Base-by-base conservation (phyloP, 2,113 vertebrate genomes). In the Corapipo altera region DNA sequence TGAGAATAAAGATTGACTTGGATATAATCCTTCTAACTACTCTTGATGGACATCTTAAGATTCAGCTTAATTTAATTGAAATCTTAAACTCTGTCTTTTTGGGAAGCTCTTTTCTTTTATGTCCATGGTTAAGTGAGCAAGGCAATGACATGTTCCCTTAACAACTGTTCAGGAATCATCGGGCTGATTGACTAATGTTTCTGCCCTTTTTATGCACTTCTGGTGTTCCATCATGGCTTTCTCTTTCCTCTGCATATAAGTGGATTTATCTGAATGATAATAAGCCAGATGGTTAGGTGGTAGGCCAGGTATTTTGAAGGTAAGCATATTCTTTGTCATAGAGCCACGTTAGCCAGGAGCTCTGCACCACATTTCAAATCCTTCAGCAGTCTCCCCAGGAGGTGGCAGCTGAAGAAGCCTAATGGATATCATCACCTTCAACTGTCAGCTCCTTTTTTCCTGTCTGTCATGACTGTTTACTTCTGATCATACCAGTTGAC, bases 371-470 rank as follows among this genome's bases (percentile, higher is more conserved):
- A 62, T 95, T 97, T 97, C 93, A 96, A 88, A 97, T 94, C 89
- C 92, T 97, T 95, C 95, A 95, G 88, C 96, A 79, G 89, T 83
- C 96, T 97, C 96, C 93, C 95, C 96, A 91, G 97, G 97, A 97
- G 96, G 96, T 97, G 95, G 97, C 96, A 97, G 96, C 95, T 97
- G 95, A 91, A 96, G 97, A 96, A 73, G 94, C 92, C 95, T 97
- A 97, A 96, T 97, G 94, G 97, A 97, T 97, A 97, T 97, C 97
- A 96, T 95, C 97, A 96, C 96, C 96, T 97, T 97, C 96, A 97
- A 91, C 95, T 97, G 96, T 97, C 97, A 97, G 93, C 93, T 96
- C 89, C 59, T 96, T 97, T 97, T 85, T 96, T 94, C 95, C 91
- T 96, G 95, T 97, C 97, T 97, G 97, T 97, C 96, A 97, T 95